A percentile compares a stretch with the other conserved stretches of the same genome.
phyloP scores from a whole-genome alignment of 2,888 invertebrate species.

The Oscheius sp. region DNA sequence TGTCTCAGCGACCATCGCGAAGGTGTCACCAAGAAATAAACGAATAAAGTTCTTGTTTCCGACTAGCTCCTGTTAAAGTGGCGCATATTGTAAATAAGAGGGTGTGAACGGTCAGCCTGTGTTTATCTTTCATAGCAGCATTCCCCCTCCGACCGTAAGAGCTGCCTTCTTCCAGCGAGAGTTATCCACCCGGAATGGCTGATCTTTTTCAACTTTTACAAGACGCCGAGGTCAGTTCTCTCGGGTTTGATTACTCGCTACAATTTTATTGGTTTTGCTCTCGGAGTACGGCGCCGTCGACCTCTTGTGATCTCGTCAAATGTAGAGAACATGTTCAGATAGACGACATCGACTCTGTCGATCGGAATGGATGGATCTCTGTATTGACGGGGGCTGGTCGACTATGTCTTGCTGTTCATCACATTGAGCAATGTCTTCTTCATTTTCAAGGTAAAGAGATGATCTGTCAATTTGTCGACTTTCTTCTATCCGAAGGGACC shows the following conservation, averaged over 20 bases:
- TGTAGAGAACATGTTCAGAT: neutral
- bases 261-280: constrained; percentile 19
- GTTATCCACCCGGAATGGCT: neutral
- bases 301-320: neutral
- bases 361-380: neutral
- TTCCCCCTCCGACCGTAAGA: constrained; percentile 1
- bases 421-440: constrained; percentile 14
- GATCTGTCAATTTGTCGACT: neutral
- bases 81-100: constrained; percentile 19
- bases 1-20: no score
- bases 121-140: constrained; percentile 31
- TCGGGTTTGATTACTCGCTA: neutral
- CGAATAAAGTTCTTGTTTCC: neutral
- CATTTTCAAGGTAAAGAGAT: constrained; percentile 9
- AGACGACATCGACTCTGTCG: neutral
- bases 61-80: no score
- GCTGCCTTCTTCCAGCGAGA: neutral
- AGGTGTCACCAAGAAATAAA: neutral
- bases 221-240: constrained; percentile 1
- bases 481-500: neutral
- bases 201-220: constrained; percentile 7
- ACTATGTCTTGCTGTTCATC: neutral
- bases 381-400: constrained; percentile 12
- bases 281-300: neutral
- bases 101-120: constrained; percentile 32